phyloP scores from a whole-genome alignment of 2,888 invertebrate species.

The Macroteleia sp. region DNA sequence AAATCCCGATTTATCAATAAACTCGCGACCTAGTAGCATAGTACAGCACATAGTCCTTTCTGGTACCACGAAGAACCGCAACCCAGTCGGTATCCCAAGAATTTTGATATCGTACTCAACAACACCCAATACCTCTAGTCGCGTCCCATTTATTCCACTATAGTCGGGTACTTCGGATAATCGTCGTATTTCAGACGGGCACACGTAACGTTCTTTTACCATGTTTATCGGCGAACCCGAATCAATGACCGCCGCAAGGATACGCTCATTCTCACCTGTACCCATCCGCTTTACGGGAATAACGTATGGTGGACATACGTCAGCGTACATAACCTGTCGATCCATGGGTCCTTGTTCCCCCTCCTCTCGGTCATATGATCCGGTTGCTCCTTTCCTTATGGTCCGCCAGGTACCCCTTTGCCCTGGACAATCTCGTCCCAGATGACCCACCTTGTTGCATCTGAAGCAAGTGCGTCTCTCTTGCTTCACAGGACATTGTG shows the following conservation, averaged over 20 bases:
- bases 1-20: no score
- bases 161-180: not conserved
- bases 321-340: not conserved
- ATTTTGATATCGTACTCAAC: no score
- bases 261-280: not conserved
- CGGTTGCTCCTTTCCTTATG: no score
- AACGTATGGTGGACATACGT: not conserved
- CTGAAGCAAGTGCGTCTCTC: not conserved
- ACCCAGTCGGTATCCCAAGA: no score
- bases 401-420: not conserved
- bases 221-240: conserved; percentile 7
- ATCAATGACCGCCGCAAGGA: not conserved
- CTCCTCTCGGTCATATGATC: no score
- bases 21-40: no score
- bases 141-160: conserved; percentile 7
- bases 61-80: no score
- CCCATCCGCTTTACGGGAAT: not conserved
- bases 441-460: not conserved
- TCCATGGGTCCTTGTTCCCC: not conserved
- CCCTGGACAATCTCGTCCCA: conserved; percentile 2
- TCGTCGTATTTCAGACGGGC: not conserved
- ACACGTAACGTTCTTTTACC: not conserved
- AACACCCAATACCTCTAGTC: no score
- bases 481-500: not conserved
- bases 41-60: no score